Percentiles rank a stretch among this genome's conserved stretches.
These are phyloP conservation scores for Coelopa pilipes DNA, from an alignment of 2,888 invertebrate species.

Conservation along the genomic window DNA sequence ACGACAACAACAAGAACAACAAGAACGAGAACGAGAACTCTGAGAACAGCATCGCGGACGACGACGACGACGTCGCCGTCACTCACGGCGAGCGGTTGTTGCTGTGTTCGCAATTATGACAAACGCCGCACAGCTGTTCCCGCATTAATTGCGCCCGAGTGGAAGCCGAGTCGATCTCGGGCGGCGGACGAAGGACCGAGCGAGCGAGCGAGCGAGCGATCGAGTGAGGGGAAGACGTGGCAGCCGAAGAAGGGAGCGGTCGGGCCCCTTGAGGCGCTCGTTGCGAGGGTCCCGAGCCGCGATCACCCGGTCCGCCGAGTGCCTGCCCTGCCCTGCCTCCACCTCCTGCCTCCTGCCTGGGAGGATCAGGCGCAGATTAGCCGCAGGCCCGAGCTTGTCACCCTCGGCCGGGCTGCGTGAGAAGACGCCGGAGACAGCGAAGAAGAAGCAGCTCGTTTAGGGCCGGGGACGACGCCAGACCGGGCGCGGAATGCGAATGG, in stretches of 20 bases:
- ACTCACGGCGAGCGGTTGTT: neutral
- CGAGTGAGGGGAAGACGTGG: too few species aligned
- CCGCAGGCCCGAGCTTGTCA: too few species aligned
- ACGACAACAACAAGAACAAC: too few species aligned
- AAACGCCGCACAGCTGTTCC: slow-evolving; percentile 30
- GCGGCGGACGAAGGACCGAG: neutral
- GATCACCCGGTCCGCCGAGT: neutral
- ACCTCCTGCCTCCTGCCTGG: neutral
- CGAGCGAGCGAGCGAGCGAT: too few species aligned
- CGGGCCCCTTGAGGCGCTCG: neutral
- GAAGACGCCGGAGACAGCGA: too few species aligned
- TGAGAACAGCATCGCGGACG: neutral
- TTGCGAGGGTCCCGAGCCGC: neutral
- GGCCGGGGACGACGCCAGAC: too few species aligned
- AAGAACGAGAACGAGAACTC: slow-evolving; percentile 2
- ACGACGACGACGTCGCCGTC: neutral
- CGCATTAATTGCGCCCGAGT: slow-evolving; percentile 22
- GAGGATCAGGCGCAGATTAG: too few species aligned
- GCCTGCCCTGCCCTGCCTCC: neutral
- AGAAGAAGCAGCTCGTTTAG: too few species aligned
- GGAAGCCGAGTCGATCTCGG: neutral
- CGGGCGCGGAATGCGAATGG: too few species aligned
- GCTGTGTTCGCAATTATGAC: slow-evolving; percentile 24
- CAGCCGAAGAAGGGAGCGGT: neutral
- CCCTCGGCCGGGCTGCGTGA: too few species aligned